These are phyloP conservation scores for Aix galericulata DNA, from an alignment of 2,113 vertebrate species.

Conservation along the genomic window DNA sequence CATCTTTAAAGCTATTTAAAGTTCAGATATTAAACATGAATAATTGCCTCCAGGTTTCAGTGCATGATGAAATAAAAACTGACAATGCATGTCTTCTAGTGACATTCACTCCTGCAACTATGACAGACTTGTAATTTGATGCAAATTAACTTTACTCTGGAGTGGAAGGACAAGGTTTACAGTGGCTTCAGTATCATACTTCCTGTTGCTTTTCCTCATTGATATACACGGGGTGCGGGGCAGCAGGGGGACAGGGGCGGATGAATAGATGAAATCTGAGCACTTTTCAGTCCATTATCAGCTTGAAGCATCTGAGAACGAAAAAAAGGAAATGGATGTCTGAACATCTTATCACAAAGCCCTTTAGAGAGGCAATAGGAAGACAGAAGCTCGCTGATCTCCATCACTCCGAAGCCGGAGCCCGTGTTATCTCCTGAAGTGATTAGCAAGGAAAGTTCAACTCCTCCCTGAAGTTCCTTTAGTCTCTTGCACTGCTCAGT, in stretches of 20 bases:
- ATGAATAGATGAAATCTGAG: not conserved
- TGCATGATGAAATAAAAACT: conserved; percentile 49
- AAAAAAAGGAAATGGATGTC: not conserved
- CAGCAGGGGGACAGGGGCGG: not conserved
- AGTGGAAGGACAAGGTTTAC: conserved; percentile 22
- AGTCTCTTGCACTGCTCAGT: not conserved
- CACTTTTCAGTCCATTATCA: not conserved
- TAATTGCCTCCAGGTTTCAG: conserved; percentile 51
- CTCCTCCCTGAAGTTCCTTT: not conserved
- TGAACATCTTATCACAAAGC: not conserved
- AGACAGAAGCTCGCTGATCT: not conserved
- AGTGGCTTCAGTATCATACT: not conserved
- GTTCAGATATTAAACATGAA: conserved; percentile 43
- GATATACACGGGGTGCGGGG: not conserved
- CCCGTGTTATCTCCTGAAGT: not conserved
- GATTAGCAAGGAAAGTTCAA: not conserved
- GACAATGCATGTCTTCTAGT: conserved; percentile 45
- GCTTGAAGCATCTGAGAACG: not conserved
- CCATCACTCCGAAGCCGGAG: not conserved
- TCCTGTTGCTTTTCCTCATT: not conserved
- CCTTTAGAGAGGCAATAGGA: not conserved
- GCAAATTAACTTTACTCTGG: conserved; percentile 42
- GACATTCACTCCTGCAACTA: conserved; percentile 46
- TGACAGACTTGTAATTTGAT: conserved; percentile 26
- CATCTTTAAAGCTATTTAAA: conserved; percentile 54